Base-by-base conservation (phyloP, 2,888 invertebrate species). In the Drosophila fungiperda region DNA sequence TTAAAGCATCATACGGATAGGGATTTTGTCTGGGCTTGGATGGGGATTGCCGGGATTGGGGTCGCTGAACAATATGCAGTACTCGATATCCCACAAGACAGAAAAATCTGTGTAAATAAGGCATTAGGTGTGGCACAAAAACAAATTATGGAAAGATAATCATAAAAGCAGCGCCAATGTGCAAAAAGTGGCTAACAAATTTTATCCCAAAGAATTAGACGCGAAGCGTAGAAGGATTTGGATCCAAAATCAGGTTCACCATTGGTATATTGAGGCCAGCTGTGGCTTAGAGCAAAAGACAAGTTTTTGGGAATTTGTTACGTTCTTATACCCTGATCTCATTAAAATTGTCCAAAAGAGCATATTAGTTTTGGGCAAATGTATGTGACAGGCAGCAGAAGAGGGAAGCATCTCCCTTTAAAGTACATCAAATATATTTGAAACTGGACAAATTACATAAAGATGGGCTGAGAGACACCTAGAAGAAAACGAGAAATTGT, bases 261-360 rank as follows among this genome's bases (percentile, higher is more conserved):
- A 64, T 61, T 57, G 59, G 52, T 50, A 49, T 68, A 67, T 68
- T 40, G 66, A 65, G 45, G 57, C 42, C 72, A 71, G 77, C 77
- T 65, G 48, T 33, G 48, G 79, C 82, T 80, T 68, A 76, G 68
- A 68, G 72, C 69, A 72, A 83, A 74, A 73, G 78, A 75, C 66
- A 80, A 83, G 77, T 67, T 83, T 69, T 59, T 59, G 53, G 66
- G 55, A 76, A 81, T 74, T 84, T 72, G 74, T 64, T 60, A 64
- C 59, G 38, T 61, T 68, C 36, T 68, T 63, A 7, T 67, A 29
- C 26, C 45, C 45, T 45, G 20, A 15, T 23, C 15, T 15, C 45
- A 45, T 45, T 20, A 20, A 45, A 15, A 45, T 20, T 3, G 45
- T 7, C 3, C 15, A 15, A 15, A 15, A 7, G 45, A 15, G 45